Base-by-base conservation (phyloP, 1,140 invertebrate species). In the Akabosia matsudoensis region DNA sequence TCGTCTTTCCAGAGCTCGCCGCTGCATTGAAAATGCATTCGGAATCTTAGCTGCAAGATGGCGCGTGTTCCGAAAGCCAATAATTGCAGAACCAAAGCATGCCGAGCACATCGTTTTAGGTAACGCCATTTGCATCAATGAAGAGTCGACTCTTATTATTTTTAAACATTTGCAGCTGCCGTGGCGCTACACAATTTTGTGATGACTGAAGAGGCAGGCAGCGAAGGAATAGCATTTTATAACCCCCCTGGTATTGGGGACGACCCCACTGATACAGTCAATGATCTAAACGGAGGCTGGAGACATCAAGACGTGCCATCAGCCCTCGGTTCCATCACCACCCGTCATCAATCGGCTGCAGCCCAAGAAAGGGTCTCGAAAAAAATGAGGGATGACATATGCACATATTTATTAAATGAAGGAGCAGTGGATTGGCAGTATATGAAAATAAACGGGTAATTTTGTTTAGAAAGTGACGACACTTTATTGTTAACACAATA, bases 11-110 rank as follows among this genome's bases (percentile, higher is more conserved):
- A 70, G 82, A 78, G 82, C 82, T 14, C 67, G 82, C 51, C n/a
- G 81, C 18, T 78, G 74, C 61, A 72, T 78, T 34, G 81, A 82
- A 80, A 82, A 82, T 70, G 64, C 78, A n/a, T 82, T 82, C 76
- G 76, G 76, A 28, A 77, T 79, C 14, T 31, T 79, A 1, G 75
- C 78, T 24, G 70, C 61, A 51, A 74, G 78, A 33, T 79, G 74
- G 30, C 13, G 78, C 31, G 45, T 79, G 0, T 52, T 79, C 22
- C 24, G 28, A 7, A 13, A 7, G 61, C 28, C 78, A 0, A 74
- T 70, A 0, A 70, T 61, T 16, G 22, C 22, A 70, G 0, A 70
- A 67, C 18, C 30, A 10, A 70, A 77, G 26, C 33, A 70, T 33
- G 61, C 45, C 1, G 72, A 74, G 16, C 22, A 33, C 2, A 74